phyloP scores from a whole-genome alignment of 2,888 invertebrate genomes.

The Eubasilissa splendida region DNA sequence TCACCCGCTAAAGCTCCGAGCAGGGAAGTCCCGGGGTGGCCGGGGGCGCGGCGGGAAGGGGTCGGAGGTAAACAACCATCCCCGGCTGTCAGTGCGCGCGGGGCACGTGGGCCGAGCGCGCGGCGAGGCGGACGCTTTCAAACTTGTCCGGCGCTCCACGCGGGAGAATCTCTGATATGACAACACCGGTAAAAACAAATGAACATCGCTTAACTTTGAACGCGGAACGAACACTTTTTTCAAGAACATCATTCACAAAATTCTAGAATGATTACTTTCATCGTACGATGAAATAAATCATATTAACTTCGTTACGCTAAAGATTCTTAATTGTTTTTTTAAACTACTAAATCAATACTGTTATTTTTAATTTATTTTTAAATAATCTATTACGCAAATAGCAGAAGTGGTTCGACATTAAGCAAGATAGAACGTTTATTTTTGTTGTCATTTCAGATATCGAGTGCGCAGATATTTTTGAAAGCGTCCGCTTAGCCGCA shows the following conservation, averaged over 20 bases:
- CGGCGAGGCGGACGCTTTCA: constrained; percentile 56
- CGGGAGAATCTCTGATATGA: constrained; percentile 25
- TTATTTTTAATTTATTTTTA: too few relatives aligned
- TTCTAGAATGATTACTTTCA: too few relatives aligned
- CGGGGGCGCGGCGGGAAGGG: constrained; percentile 12
- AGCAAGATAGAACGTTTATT: background rate
- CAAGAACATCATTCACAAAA: too few relatives aligned
- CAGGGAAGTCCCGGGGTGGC: background rate
- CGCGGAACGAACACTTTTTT: background rate
- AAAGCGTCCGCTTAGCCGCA: constrained; percentile 55
- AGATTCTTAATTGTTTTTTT: too few relatives aligned
- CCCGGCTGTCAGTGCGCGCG: constrained; percentile 53
- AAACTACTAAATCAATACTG: too few relatives aligned
- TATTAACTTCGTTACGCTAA: too few relatives aligned
- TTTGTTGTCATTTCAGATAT: constrained; percentile 34
- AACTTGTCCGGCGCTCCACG: constrained; percentile 33
- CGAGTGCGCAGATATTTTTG: constrained; percentile 48
- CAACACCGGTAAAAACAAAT: constrained; percentile 34
- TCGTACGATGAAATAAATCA: too few relatives aligned
- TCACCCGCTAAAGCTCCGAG: background rate
- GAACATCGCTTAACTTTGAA: background rate
- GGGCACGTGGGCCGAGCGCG: constrained; percentile 52
- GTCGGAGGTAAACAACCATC: constrained; percentile 51
- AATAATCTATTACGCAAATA: too few relatives aligned
- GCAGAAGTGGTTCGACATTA: background rate